Conservation (phyloP, 2,113 vertebrate genomes). For the Scomber colias region DNA sequence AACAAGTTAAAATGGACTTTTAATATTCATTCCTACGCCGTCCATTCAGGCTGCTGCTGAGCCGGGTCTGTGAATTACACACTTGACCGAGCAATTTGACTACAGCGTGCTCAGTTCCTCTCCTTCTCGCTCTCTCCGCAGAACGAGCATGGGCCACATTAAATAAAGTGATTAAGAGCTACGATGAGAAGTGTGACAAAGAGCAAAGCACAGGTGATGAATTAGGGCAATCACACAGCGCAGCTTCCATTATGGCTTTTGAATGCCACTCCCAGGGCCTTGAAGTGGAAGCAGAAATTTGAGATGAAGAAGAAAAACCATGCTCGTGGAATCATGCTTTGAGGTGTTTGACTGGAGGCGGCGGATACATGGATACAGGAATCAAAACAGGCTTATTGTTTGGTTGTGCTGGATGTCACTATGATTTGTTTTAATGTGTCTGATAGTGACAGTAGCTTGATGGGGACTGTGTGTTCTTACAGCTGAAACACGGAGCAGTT, state of each 20-base stretch:
- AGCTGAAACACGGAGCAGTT: slow-evolving; percentile 20
- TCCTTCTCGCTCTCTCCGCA: slow-evolving; percentile 6
- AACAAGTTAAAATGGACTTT: background rate
- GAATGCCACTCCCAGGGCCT: background rate
- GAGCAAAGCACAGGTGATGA: slow-evolving; percentile 42
- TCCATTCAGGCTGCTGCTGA: slow-evolving; percentile 11
- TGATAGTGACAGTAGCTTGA: slow-evolving; percentile 13
- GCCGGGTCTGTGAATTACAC: slow-evolving; percentile 49
- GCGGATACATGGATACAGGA: background rate
- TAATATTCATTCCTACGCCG: slow-evolving; percentile 32
- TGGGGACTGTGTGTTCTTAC: background rate
- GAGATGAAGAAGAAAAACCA: background rate
- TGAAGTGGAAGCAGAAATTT: background rate
- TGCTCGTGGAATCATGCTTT: background rate
- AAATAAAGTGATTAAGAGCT: slow-evolving; percentile 51
- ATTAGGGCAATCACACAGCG: slow-evolving; percentile 11
- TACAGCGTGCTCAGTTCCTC: background rate
- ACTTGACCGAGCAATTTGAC: slow-evolving; percentile 28
- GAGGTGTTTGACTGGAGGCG: background rate
- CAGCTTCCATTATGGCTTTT: background rate
- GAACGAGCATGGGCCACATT: slow-evolving; percentile 19
- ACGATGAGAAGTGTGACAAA: slow-evolving; percentile 36
- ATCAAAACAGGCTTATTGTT: background rate
- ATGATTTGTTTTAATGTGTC: slow-evolving; percentile 2
- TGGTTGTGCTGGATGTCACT: background rate